These are phyloP conservation scores for Oryzias sinensis DNA, from an alignment of 2,797 vertebrate genomes.

Conservation along the genomic window DNA sequence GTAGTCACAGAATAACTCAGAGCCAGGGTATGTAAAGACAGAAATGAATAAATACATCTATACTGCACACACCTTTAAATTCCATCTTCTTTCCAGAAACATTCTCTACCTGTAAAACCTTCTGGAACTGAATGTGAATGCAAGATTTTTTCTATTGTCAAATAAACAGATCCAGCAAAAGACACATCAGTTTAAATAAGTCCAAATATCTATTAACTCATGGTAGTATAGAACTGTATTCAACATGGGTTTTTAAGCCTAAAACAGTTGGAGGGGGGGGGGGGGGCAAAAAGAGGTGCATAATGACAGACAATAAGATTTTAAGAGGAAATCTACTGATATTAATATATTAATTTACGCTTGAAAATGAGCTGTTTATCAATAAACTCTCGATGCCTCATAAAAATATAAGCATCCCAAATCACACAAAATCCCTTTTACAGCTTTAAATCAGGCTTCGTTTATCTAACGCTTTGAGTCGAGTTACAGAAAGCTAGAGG, in stretches of 20 bases:
- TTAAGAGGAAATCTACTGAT: no score
- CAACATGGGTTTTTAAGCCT: no score
- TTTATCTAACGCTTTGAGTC: neutral
- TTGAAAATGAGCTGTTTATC: no score
- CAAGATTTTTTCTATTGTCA: neutral
- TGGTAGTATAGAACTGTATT: neutral
- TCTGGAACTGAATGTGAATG: no score
- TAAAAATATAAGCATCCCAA: no score
- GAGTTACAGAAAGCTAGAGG: neutral
- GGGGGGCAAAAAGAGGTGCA: no score
- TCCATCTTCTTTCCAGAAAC: neutral
- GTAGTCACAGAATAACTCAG: slow-evolving; percentile 21
- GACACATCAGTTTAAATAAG: neutral
- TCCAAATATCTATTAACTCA: neutral
- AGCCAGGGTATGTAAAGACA: slow-evolving; percentile 17
- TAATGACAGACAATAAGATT: no score
- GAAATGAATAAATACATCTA: slow-evolving; percentile 14
- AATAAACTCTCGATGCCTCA: no score
- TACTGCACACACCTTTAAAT: neutral
- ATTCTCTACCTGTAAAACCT: neutral
- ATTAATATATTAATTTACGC: no score
- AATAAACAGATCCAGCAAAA: neutral
- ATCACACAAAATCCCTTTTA: no score
- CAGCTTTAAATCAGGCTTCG: no score
- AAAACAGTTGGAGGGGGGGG: no score